Conservation (phyloP, 2,888 invertebrate genomes). For the Lysandra bellargus region DNA sequence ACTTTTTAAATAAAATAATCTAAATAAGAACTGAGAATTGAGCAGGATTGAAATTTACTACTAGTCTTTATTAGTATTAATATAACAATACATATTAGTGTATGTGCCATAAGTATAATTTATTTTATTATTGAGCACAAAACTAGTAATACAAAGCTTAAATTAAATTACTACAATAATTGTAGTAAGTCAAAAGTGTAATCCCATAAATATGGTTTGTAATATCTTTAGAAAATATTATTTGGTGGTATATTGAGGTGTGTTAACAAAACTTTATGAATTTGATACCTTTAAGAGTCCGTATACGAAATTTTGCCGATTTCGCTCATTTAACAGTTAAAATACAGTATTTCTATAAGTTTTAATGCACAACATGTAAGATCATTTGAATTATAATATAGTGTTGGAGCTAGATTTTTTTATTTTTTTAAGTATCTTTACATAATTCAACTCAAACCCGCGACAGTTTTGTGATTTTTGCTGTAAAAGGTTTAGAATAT, state of each 20-base stretch:
- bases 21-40: neutral
- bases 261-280: neutral
- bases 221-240: neutral
- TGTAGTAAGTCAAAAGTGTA: neutral
- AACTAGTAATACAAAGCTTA: neutral
- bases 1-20: conserved; percentile 1
- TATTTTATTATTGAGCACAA: neutral
- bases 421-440: no score
- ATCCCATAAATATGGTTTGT: neutral
- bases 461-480: no score
- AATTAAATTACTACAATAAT: neutral
- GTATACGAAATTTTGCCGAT: no score
- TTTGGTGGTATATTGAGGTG: neutral
- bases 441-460: no score
- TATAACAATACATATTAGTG: conserved; percentile 1
- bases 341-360: no score
- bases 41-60: neutral
- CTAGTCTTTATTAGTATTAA: neutral
- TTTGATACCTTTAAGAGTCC: neutral
- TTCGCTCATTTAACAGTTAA: no score
- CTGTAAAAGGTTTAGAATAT: no score
- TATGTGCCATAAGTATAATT: neutral
- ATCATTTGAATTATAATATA: no score
- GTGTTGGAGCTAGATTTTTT: no score
- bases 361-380: no score